Base-by-base conservation (phyloP, 2,888 invertebrate genomes). In the Deilephila elpenor region DNA sequence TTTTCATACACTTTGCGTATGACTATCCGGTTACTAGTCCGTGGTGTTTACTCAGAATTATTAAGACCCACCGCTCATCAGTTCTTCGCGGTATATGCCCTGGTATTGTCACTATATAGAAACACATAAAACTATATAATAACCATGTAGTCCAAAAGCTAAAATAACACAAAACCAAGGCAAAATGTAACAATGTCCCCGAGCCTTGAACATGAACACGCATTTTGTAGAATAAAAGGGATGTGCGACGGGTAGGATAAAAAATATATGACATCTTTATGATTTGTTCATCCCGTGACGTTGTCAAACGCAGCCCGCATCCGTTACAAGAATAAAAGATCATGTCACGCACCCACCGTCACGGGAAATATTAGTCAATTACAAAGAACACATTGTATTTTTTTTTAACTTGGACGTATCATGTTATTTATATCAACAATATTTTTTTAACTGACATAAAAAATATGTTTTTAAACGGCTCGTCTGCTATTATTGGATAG, bases 281-380 rank as follows among this genome's bases (percentile, higher is more conserved):
- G 44, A 64, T 64, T 64, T 64, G 64, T 64, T 64, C 64, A 64
- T 7, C 44, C 64, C 64, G 64, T 64, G 64, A 64, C 44, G 64
- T 64, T 64, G 62, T 44, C 64, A 64, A 64, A 44, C 64, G 11
- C 60, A 60, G 25, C 60, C 60, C 60, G 11, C 64, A 64, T 44
- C 64, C 20, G n/a, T 44, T 44, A 64, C 37, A 64, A 44, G 37
- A 64, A 64, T 64, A 64, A 64, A 64, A 20, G 64, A 37, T 64
- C 44, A 37, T 20, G 14, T n/a, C 64, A 44, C 64, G 37, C 19
- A 62, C 32, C 62, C 11, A 37, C 32, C 34, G 61, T 11, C 61
- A 61, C 17, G 29, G 32, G 19, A 64, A 64, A 64, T 44, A 64
- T 44, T 64, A 64, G 61, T 61, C 64, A 37, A 37, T 37, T 64